Conservation (phyloP, 2,113 vertebrate species). For the Tachycineta bicolor region DNA sequence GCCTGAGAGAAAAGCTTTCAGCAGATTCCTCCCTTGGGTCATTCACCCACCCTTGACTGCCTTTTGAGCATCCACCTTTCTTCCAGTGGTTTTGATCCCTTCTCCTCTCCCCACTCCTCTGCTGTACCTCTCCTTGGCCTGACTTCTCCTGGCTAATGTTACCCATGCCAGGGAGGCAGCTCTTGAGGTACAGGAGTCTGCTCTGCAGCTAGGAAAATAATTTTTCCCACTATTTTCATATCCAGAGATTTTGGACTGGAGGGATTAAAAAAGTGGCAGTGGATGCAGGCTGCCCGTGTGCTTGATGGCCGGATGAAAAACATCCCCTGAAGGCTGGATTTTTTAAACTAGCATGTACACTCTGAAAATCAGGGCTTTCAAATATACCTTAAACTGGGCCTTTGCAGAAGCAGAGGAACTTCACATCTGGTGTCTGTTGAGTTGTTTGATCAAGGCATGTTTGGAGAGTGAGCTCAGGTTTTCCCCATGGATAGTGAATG, state of each 20-base stretch:
- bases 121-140: background rate
- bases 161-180: background rate
- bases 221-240: background rate
- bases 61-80: background rate
- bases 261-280: background rate
- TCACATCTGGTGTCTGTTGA: background rate
- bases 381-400: background rate
- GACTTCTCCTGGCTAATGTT: background rate
- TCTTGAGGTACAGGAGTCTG: background rate
- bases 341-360: background rate
- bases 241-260: background rate
- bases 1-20: background rate
- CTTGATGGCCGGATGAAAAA: background rate
- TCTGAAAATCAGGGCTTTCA: background rate
- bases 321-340: background rate
- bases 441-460: background rate
- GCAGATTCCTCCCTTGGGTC: background rate
- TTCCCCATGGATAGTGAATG: rapidly evolving
- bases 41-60: background rate
- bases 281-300: rapidly evolving
- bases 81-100: background rate
- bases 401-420: background rate
- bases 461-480: background rate
- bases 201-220: rapidly evolving
- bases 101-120: background rate